phyloP scores from a whole-genome alignment of 2,888 invertebrate species.

The Abscondita cerata region DNA sequence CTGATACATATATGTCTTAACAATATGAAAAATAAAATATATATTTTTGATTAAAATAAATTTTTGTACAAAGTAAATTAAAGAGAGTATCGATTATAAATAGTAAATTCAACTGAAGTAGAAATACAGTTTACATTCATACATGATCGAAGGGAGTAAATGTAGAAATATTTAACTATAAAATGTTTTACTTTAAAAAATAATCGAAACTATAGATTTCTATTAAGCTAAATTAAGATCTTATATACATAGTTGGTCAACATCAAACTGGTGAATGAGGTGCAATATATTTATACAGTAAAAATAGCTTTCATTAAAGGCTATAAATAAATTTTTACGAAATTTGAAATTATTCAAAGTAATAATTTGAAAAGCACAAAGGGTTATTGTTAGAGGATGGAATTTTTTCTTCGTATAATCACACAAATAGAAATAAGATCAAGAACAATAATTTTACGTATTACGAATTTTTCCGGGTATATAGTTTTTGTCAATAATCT shows the following conservation, averaged over 20 bases:
- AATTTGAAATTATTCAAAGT: background rate
- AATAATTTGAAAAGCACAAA: slow-evolving; percentile 17
- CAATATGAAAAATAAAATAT: slow-evolving; percentile 30
- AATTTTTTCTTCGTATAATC: slow-evolving; percentile 31
- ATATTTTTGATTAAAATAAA: slow-evolving; percentile 14
- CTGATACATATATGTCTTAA: slow-evolving; percentile 23
- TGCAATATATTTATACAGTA: slow-evolving; percentile 13
- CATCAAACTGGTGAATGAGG: background rate
- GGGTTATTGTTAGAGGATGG: slow-evolving; percentile 32
- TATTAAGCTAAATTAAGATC: background rate
- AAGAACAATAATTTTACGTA: slow-evolving; percentile 68
- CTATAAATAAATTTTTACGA: background rate
- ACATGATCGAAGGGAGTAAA: too few relatives aligned
- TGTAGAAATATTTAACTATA: too few relatives aligned
- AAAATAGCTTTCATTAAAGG: background rate
- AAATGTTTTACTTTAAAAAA: too few relatives aligned
- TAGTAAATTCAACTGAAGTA: too few relatives aligned
- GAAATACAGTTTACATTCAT: too few relatives aligned
- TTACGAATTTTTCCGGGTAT: slow-evolving; percentile 99
- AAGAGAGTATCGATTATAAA: too few relatives aligned
- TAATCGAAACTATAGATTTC: too few relatives aligned
- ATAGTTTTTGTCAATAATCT: slow-evolving; percentile 98
- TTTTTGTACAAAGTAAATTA: slow-evolving; percentile 9
- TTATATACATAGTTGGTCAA: slow-evolving; percentile 1
- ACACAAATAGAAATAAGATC: slow-evolving; percentile 29